Evolutionary conservation across 2,888 invertebrate genomes (phyloP).

Genomic region (Selenia dentaria): DNA sequence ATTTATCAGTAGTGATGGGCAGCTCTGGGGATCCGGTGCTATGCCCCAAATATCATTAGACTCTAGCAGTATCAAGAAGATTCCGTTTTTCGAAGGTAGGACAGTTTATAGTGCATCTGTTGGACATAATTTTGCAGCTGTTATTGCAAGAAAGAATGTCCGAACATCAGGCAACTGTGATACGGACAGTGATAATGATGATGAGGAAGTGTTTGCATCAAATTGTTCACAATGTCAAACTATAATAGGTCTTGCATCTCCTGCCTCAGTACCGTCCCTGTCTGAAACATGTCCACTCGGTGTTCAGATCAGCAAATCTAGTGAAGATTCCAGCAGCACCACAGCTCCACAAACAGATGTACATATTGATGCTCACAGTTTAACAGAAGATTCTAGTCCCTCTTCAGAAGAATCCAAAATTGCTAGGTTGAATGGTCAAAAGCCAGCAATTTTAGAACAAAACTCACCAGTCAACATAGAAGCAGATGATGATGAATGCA

Average conservation of each 20-base stretch:
- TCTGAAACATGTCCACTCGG: slow-evolving; percentile 87
- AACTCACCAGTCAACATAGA: slow-evolving; percentile 46
- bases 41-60: slow-evolving; percentile 88
- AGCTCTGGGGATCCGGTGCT: slow-evolving; percentile 88
- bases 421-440: slow-evolving; percentile 70
- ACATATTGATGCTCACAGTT: slow-evolving; percentile 80
- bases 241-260: slow-evolving; percentile 82
- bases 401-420: slow-evolving; percentile 83
- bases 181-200: slow-evolving; percentile 85
- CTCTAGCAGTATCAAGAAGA: slow-evolving; percentile 84
- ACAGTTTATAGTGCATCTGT: slow-evolving; percentile 88
- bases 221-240: slow-evolving; percentile 87
- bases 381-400: slow-evolving; percentile 84
- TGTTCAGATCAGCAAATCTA: slow-evolving; percentile 84
- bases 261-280: slow-evolving; percentile 84
- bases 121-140: slow-evolving; percentile 91
- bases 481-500: slow-evolving; percentile 53
- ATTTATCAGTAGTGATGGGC: slow-evolving; percentile 87
- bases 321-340: slow-evolving; percentile 86
- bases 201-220: slow-evolving; percentile 87
- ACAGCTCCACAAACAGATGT: slow-evolving; percentile 84
- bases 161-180: slow-evolving; percentile 79
- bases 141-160: slow-evolving; percentile 87
- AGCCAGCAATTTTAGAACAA: slow-evolving; percentile 45
- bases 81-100: slow-evolving; percentile 88